These are phyloP conservation scores for Hyperoplus lanceolatus DNA, from an alignment of 2,797 vertebrate genomes.

Conservation along the genomic window DNA sequence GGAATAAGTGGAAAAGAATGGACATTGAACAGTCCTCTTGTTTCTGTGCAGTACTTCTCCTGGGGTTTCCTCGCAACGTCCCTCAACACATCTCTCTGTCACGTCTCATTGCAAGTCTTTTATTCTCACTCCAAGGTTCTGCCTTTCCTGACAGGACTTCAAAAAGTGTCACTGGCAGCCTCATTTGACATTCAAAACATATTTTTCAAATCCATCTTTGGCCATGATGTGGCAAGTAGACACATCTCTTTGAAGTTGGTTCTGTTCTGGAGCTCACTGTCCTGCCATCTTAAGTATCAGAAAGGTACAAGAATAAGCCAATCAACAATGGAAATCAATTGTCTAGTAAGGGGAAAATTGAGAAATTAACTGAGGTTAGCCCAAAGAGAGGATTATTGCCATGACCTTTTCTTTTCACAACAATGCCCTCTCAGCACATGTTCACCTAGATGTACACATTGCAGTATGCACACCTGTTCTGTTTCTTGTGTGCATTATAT, in stretches of 20 bases:
- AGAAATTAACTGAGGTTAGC: slow-evolving; percentile 42
- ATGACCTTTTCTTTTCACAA: slow-evolving; percentile 44
- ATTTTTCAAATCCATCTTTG: slow-evolving; percentile 37
- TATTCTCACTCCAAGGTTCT: slow-evolving; percentile 52
- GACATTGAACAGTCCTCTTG: slow-evolving; percentile 50
- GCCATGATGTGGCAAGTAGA: slow-evolving; percentile 22
- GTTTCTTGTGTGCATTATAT: slow-evolving; percentile 37
- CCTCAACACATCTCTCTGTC: slow-evolving; percentile 63
- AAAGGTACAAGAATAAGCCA: slow-evolving; percentile 42
- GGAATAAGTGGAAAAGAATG: slow-evolving; percentile 46
- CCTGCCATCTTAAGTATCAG: slow-evolving; percentile 35
- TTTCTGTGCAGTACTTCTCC: slow-evolving; percentile 68
- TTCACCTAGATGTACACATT: slow-evolving; percentile 35
- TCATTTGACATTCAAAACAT: slow-evolving; percentile 42
- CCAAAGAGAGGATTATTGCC: slow-evolving; percentile 60
- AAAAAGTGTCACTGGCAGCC: slow-evolving; percentile 47
- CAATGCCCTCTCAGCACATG: slow-evolving; percentile 29
- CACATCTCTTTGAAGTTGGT: slow-evolving; percentile 21
- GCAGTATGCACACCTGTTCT: slow-evolving; percentile 32
- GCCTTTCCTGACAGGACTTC: slow-evolving; percentile 62
- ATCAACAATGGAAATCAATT: slow-evolving; percentile 25
- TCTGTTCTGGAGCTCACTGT: slow-evolving; percentile 44
- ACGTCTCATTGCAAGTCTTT: slow-evolving; percentile 64
- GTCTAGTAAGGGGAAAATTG: slow-evolving; percentile 21
- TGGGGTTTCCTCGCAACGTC: slow-evolving; percentile 72